Conservation (phyloP, 2,113 vertebrate genomes). For the Tragulus kanchil region DNA sequence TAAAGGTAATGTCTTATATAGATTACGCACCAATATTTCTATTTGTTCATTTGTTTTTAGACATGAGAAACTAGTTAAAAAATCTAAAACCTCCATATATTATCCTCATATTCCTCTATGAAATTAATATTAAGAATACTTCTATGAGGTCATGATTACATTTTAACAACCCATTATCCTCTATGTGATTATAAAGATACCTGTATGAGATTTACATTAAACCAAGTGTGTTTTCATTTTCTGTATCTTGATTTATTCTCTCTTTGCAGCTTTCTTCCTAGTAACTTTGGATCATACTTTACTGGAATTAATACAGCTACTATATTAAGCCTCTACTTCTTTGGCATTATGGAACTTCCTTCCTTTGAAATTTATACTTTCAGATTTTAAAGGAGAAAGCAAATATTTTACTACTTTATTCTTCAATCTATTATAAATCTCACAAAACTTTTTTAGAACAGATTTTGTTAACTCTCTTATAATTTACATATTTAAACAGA, state of each 20-base stretch:
- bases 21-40: not conserved
- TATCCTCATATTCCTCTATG: not conserved
- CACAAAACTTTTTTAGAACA: not conserved
- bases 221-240: not conserved
- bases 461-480: not conserved
- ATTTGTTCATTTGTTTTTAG: not conserved
- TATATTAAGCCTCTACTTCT: not conserved
- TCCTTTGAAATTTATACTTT: slow-evolving; percentile 5
- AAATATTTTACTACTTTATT: slow-evolving; percentile 18
- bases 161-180: not conserved
- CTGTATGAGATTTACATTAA: not conserved
- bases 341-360: not conserved
- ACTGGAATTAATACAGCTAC: not conserved
- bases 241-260: not conserved
- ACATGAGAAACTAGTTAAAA: not conserved
- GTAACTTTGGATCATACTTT: not conserved
- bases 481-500: slow-evolving; percentile 1
- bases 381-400: not conserved
- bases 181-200: not conserved
- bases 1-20: not conserved
- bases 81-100: not conserved
- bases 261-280: not conserved
- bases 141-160: not conserved
- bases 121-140: not conserved
- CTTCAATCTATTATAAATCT: not conserved